Evolutionary conservation across 1,140 invertebrate species (phyloP), one percentile per base, ranked within the genome.

Genomic region (Drosophila rhopaloa): DNA sequence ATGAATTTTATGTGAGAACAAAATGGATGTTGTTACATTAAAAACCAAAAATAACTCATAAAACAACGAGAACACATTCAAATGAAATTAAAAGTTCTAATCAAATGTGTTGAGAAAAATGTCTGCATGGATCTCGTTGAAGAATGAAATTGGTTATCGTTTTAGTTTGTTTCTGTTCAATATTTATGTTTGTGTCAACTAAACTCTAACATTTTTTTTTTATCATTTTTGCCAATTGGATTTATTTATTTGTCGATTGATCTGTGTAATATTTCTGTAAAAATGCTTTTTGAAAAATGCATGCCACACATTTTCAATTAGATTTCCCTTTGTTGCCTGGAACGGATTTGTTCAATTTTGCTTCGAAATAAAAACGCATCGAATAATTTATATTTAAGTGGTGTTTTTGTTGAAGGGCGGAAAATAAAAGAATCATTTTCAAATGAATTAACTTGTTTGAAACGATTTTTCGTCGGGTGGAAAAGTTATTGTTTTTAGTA

Each of bases 51-150:
- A 32, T 9, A 77, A 61, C 35, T 6, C 2, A 57, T 54, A 54
- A 27, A 6, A 13, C 14, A 46, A 50, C 4, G 11, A 38, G n/a
- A 41, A 41, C 46, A 35, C 14, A 58, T 38, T 38, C 11, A 10
- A 48, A 35, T 5, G 13, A 35, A 71, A 16, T 50, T 55, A 16
- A n/a, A 40, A 10, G 63, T 63, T 40, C 40, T 6, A 76, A 73
- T 57, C 32, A 10, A 65, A 65, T 46, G 48, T 68, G 38, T 47
- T 32, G 48, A 57, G 76, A 62, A 71, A 91, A 91, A 91, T 91
- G 91, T 91, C 91, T 91, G 81, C 73, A 91, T 91, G 91, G 91
- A 91, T 91, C 91, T 91, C 91, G 81, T 83, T 79, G 58, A 86
- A 90, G 47, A 72, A 50, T 85, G 38, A 50, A 66, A 55, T 63